Evolutionary conservation across 2,113 vertebrate species (phyloP), one percentile per base, ranked within the genome.

Genomic region (Pseudolaguvia tuberculata): DNA sequence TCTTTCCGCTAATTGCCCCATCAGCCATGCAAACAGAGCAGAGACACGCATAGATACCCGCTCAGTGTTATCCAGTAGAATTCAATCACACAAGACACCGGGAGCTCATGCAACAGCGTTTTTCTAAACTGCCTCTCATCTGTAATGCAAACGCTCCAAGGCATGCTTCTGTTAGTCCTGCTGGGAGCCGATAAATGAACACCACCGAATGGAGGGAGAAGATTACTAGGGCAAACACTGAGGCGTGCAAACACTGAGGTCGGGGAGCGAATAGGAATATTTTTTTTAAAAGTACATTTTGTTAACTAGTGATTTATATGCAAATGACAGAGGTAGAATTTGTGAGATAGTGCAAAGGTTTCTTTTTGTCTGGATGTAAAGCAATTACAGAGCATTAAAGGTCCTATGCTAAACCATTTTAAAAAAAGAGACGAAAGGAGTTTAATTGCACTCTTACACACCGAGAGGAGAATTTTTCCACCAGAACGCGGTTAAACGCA

Each of bases 1-100:
- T 72, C 76, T 78, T 82, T 80, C 66, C 59, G 17, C 76, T 86
- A 85, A 88, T 88, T 87, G 82, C 84, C 81, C 75, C 77, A 85
- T 84, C 74, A 82, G 82, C 59, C 69, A 78, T 85, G 85, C 83
- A 89, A 89, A 90, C 83, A 82, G 88, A 86, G 84, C 48, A 53
- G 23, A 35, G 39, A 25, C 65, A 57, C 57, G 48, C 45, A 70
- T 58, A 72, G 59, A 78, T 70, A 47, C 45, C 68, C 15, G 45
- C 45, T 50, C 75, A 18, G 42, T 53, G 70, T 66, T 66, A 78
- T 65, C 72, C 68, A 65, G 73, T 29, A 14, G n/a, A 59, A 25
- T 27, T 56, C 72, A 70, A 82, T 81, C 70, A 80, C 72, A 59
- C 73, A 62, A 80, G 59, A 59, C 75, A 42, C 56, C 42, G 66